Base-by-base conservation (phyloP, 2,888 invertebrate genomes). In the Drosophila nigricruria region DNA sequence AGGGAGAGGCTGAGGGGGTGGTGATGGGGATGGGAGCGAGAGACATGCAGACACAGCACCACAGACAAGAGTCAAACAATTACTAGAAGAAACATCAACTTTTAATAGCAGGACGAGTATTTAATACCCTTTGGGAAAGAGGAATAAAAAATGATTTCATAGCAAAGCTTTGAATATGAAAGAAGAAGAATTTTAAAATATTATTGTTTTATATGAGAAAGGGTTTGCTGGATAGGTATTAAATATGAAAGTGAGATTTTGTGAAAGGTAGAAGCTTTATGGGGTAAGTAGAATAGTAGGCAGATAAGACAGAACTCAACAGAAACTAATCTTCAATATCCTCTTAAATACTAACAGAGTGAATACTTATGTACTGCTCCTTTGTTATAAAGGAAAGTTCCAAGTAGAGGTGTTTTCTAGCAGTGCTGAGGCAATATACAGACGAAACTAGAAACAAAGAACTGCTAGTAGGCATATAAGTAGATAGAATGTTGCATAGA, bases 1-100 rank as follows among this genome's bases (percentile, higher is more conserved):
- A 63, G 10, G 32, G 14, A 38, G 32, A n/a, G 40, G 45, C 10
- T 2, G 20, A 14, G 14, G 5, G 6, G 3, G 2, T 2, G 42
- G 5, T 5, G 16, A 16, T 1, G 5, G 32, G 32, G 32, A 4
- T 30, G 27, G 0, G 16, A 16, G 5, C 16, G 36, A 36, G 16
- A 59, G 49, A 67, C 49, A 56, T 18, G 23, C n/a, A 27, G 53
- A 27, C 38, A 18, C 18, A 40, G 38, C 27, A 27, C 42, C 42
- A 32, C 14, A 56, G 30, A 30, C 30, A 42, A 70, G 65, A 71
- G 71, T 81, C 72, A 69, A 70, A 81, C 88, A 77, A 76, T 81
- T 89, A 81, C 69, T 73, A 60, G 70, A 63, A 77, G 49, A 69
- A 71, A 62, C 70, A 56, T 12, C 0, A 23, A 23, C 23, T 53